Evolutionary conservation across 2,113 vertebrate genomes (phyloP), one percentile per base, ranked within the genome.

Genomic region (Hoplias malabaricus): DNA sequence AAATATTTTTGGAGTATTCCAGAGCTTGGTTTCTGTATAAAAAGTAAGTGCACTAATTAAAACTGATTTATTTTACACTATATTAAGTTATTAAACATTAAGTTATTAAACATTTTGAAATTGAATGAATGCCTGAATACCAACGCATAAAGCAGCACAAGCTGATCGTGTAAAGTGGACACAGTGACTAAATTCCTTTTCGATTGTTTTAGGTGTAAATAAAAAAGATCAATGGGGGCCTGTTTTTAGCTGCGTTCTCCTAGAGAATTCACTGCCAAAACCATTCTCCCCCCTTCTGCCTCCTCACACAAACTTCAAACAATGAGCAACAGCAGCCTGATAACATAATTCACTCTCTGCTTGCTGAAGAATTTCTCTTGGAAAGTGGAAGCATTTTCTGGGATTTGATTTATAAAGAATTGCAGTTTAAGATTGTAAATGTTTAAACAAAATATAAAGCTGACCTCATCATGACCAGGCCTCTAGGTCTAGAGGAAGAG

Each of bases 311-410:
- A n/a, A 65, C 21, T 59, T 63, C 57, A 71, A 71, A 77, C 67
- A 72, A 67, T 8, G 72, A 56, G 25, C 27, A 36, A 34, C 9
- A 42, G 43, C 8, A 77, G 50, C 38, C 3, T 21, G 61, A 63
- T 34, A 42, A 54, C 57, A 50, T 31, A 38, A 61, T 59, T 72
- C 42, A n/a, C 48, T 50, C 34, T 42, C 33, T 3, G 40, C 31
- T 72, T 12, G 36, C 54, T 75, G 43, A 80, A 43, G 57, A 65
- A 34, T 67, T 76, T 62, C 21, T 56, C 54, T 75, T 75, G 66
- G 46, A 70, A 70, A 31, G 23, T 53, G 12, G n/a, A 19, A 34
- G 31, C 43, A 2, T 46, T 66, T 34, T 25, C 27, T 34, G 54
- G 21, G 23, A 34, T 80, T 69, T 63, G 34, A 75, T 73, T 40